These are phyloP conservation scores for Panthera uncia DNA, from an alignment of 2,113 vertebrate genomes.

Conservation along the genomic window DNA sequence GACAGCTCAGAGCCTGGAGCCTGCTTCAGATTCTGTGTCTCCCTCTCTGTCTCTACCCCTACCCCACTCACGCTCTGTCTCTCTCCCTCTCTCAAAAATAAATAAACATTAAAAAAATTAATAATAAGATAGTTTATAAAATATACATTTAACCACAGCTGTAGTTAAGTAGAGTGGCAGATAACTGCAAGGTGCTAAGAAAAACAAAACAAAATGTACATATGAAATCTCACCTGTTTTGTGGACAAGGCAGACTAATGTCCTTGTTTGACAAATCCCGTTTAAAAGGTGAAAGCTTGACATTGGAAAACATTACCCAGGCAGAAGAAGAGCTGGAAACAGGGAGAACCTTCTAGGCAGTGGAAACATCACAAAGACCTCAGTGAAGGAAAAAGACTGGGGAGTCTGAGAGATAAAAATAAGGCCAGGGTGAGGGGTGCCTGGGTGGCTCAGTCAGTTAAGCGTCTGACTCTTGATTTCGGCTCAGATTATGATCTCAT, in stretches of 20 bases:
- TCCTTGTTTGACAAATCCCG: not conserved
- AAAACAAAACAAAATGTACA: not conserved
- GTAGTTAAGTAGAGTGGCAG: not conserved
- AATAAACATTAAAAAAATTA: not conserved
- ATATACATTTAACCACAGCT: not conserved
- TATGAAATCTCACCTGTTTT: not conserved
- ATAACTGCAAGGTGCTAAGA: not conserved
- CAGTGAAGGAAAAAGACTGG: not conserved
- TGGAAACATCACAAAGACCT: not conserved
- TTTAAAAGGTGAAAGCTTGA: not conserved
- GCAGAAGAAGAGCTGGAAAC: not conserved
- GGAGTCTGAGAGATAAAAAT: not conserved
- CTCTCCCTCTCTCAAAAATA: too few relatives aligned
- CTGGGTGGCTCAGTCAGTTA: too few relatives aligned
- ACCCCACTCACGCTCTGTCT: too few relatives aligned
- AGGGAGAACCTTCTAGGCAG: not conserved
- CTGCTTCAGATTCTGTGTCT: too few relatives aligned
- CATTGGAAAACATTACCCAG: not conserved
- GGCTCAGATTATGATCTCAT: too few relatives aligned
- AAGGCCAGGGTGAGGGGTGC: not conserved
- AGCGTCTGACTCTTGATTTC: too few relatives aligned
- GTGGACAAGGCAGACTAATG: not conserved
- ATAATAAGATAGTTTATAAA: not conserved
- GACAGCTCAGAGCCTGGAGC: too few relatives aligned
- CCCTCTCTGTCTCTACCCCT: rapidly evolving